phyloP scores from a whole-genome alignment of 2,797 vertebrate genomes.

The Cuculus canorus region DNA sequence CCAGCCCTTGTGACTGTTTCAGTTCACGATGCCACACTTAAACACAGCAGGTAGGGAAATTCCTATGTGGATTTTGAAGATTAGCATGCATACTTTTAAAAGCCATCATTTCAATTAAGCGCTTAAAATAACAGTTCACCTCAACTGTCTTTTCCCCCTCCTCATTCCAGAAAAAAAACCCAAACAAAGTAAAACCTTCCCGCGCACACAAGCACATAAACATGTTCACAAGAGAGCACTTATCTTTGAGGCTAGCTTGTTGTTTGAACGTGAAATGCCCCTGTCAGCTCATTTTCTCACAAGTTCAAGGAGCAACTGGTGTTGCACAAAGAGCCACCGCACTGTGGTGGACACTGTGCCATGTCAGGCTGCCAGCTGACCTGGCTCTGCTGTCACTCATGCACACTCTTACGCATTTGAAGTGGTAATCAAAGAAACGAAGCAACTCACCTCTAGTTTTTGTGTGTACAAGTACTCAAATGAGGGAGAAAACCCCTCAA shows the following conservation, averaged over 20 bases:
- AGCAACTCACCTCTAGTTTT: not conserved
- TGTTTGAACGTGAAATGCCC: not conserved
- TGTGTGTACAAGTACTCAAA: not conserved
- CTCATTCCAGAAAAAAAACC: not conserved
- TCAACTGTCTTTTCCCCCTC: not conserved
- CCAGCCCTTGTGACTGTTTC: not conserved
- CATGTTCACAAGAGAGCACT: not conserved
- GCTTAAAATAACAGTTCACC: conserved; percentile 23
- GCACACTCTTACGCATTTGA: not conserved
- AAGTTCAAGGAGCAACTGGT: not conserved
- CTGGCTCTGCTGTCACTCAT: not conserved
- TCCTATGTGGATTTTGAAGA: conserved; percentile 14
- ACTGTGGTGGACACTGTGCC: not conserved
- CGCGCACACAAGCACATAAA: not conserved
- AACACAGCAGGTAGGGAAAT: conserved; percentile 36
- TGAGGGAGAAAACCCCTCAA: not conserved
- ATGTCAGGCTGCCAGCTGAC: not conserved
- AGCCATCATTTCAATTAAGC: not conserved
- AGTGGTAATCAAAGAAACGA: not conserved
- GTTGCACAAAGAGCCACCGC: not conserved
- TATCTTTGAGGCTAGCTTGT: not conserved
- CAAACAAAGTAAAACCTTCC: not conserved
- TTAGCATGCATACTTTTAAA: not conserved
- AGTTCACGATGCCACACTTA: not conserved
- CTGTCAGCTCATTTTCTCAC: conserved; percentile 19